Conservation (phyloP, 2,888 invertebrate species). For the Drosophila mimetica region DNA sequence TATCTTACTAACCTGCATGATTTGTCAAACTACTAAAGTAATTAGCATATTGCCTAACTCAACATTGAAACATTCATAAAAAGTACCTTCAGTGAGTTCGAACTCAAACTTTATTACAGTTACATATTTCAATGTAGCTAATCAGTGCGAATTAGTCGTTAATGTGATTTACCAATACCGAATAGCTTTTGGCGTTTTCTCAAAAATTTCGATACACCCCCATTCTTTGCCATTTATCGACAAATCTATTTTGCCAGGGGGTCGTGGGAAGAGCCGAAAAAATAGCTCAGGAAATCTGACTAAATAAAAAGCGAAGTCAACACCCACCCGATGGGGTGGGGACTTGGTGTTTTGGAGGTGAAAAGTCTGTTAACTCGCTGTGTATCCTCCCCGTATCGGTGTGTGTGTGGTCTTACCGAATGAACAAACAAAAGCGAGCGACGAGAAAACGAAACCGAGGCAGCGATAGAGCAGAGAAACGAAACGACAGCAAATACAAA, state of each 20-base stretch:
- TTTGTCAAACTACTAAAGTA: constrained; percentile 1
- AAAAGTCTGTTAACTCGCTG: constrained; percentile 52
- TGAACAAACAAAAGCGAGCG: constrained; percentile 66
- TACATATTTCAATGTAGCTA: background rate
- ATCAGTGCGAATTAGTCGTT: background rate
- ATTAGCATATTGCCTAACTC: background rate
- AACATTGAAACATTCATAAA: background rate
- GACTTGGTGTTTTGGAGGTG: constrained; percentile 35
- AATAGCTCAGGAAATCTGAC: constrained; percentile 47
- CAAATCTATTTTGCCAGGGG: constrained; percentile 4
- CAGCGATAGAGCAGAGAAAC: constrained; percentile 27
- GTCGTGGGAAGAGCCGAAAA: constrained; percentile 28
- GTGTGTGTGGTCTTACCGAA: constrained; percentile 52
- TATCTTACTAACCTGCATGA: constrained; percentile 33
- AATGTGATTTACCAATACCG: background rate
- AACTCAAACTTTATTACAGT: too few relatives aligned
- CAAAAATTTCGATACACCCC: background rate
- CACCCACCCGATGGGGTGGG: constrained; percentile 35
- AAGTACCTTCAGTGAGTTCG: background rate
- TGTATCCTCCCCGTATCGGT: constrained; percentile 43
- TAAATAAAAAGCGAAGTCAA: constrained; percentile 61
- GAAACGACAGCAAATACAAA: constrained; percentile 63
- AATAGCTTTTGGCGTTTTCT: background rate
- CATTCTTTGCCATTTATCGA: constrained; percentile 6
- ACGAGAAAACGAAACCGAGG: constrained; percentile 19